Base-by-base conservation (phyloP, 23 tunicate genomes). In the Diplosoma virens region DNA sequence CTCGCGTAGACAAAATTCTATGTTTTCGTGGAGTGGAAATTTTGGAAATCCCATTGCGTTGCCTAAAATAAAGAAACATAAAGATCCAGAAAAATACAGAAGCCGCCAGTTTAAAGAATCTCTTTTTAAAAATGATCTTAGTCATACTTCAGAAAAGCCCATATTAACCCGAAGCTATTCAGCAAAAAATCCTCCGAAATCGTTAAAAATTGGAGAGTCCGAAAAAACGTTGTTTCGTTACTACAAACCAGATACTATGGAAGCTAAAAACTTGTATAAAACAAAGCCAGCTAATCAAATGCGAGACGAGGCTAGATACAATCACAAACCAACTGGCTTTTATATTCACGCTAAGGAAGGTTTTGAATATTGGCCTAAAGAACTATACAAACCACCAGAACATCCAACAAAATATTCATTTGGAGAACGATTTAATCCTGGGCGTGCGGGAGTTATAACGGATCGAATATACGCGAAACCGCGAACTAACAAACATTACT, bases 281-380 rank as follows among this genome's bases (percentile, higher is more conserved):
- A 18, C 59, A 25, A 14, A 27, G 25, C 48, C 60, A 7, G 60
- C 78, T 34, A 17, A 7, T 2, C 52, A 26, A 2, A 67, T 50
- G 24, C 22, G n/a, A 35, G 30, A 18, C 20, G 78, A 37, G 17
- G 60, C 48, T 17, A 47, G 61, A 48, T 30, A 72, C 34, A 72
- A 72, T 27, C 35, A 36, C 16, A 89, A 89, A 72, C 88, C 81
- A 7, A 89, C 96, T 0, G 67, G 82, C 24, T 89, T 89, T 78
- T 89, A 89, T 59, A 72, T 89, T 33, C 96, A 89, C 50, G 96
- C 96, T 0, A 89, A 73, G 82, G 84, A 89, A 59, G 87, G 87
- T 7, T 89, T 89, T 48, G 77, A 82, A 58, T 89, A 82, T 32
- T 89, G 96, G 96, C 96, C 96, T 17, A 22, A 54, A 31, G 96